Conservation (phyloP, 1,140 invertebrate genomes). For the Rhopalosiphum maidis region DNA sequence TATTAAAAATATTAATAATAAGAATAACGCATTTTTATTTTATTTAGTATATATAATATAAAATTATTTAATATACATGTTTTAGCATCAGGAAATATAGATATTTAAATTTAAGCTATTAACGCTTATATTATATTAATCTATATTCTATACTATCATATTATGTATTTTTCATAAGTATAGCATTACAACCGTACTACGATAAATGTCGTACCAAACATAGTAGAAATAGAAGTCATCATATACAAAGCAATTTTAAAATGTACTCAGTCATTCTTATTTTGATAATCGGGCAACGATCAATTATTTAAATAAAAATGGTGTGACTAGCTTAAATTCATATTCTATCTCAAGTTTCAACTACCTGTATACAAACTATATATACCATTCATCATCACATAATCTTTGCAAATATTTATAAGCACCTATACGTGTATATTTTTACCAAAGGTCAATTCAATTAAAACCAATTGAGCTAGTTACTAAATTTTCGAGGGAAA, state of each 20-base stretch:
- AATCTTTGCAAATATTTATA: background rate
- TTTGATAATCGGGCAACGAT: background rate
- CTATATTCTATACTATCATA: background rate
- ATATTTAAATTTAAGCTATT: background rate
- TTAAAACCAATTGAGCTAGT: conserved; percentile 28
- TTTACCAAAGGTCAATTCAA: conserved; percentile 26
- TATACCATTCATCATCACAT: background rate
- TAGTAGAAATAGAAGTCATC: background rate
- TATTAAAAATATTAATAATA: too few species aligned
- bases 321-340: background rate
- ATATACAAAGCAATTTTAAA: background rate
- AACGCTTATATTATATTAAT: background rate
- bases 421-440: background rate
- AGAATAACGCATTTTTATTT: too few species aligned
- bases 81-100: background rate
- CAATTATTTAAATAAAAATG: conserved; percentile 5
- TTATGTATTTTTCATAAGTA: background rate
- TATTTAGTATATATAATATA: too few species aligned
- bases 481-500: background rate
- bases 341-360: background rate
- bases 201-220: background rate
- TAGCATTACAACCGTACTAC: background rate
- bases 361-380: background rate
- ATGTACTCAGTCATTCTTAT: background rate
- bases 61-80: too few species aligned